Evolutionary conservation across 2,797 vertebrate genomes (phyloP), one percentile per base, ranked within the genome.

Genomic region (Coregonus sp.): DNA sequence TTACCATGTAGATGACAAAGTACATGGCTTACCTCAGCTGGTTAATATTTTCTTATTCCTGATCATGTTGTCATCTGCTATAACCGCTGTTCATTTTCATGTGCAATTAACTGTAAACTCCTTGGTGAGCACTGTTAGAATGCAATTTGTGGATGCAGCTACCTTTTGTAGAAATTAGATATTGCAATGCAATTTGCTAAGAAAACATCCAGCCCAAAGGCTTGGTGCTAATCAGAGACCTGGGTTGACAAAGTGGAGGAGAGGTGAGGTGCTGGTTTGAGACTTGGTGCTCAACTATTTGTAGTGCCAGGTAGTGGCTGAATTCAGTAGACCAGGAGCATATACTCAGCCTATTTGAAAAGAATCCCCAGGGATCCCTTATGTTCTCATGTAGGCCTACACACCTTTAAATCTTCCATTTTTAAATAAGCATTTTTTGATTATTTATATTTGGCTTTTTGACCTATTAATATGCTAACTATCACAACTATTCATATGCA

Each of bases 401-500:
- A 65, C 70, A 73, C 65, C 67, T 73, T 85, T 87, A 25, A 35
- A 70, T 81, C 76, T 63, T 52, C 20, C 40, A 73, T 83, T 50
- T 77, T 29, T 84, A 75, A 84, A 74, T 73, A 83, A 83, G 65
- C 79, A 81, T 54, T 72, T 83, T 88, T 59, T 87, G 67, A 85
- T 85, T 84, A 82, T 82, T 81, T 80, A 78, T 81, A 82, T 82
- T 82, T 84, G 68, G n/a, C 72, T 85, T 47, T 86, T 85, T 75
- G 11, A 47, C 40, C 40, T 47, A 3, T 47, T 47, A 11, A 47
- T 85, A 89, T 89, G 86, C 9, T 12, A 47, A 47, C 81, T 90
- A 89, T 89, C 7, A 59, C 56, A 59, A 59, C 56, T 75, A 89
- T 88, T 91, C 85, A 89, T 89, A 56, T 77, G 73, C 51, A 18